Percentiles rank a stretch among this genome's conserved stretches.
Evolutionary conservation across 2,888 invertebrate genomes (phyloP).

Genomic region (Zeuzera pyrina): DNA sequence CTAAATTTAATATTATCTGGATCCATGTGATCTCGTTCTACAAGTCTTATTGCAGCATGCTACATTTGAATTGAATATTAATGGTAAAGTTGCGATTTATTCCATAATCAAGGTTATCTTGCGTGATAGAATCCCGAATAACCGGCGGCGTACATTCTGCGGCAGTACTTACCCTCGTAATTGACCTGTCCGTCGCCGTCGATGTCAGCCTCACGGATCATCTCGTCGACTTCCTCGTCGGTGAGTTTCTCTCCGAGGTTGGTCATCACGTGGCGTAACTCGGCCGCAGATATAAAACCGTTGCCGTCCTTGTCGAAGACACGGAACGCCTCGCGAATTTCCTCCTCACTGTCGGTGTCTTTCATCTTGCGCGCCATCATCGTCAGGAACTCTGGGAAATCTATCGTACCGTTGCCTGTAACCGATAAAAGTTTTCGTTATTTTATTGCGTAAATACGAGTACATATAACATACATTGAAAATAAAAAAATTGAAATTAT

Average conservation of each 20-base stretch:
- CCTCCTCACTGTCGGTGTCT: slow-evolving; percentile 99
- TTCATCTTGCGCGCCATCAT: slow-evolving; percentile 99
- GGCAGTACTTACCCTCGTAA: slow-evolving; percentile 85
- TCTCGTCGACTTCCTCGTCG: slow-evolving; percentile 99
- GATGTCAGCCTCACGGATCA: slow-evolving; percentile 99
- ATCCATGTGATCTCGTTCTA: slow-evolving; percentile 27
- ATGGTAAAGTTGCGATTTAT: too few relatives aligned
- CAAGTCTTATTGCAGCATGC: slow-evolving; percentile 23
- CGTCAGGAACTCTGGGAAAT: slow-evolving; percentile 99
- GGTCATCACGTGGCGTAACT: slow-evolving; percentile 99
- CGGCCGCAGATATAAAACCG: slow-evolving; percentile 98
- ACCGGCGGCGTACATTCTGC: too few relatives aligned
- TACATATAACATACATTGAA: too few relatives aligned
- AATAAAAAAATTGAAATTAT: too few relatives aligned
- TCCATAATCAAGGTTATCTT: too few relatives aligned
- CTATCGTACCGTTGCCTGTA: slow-evolving; percentile 98
- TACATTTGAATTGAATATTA: too few relatives aligned
- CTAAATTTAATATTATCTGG: too few relatives aligned
- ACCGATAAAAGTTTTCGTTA: too few relatives aligned
- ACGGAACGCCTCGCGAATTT: slow-evolving; percentile 98
- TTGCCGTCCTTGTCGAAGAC: slow-evolving; percentile 99
- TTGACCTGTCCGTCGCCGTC: slow-evolving; percentile 99
- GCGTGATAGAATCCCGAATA: too few relatives aligned
- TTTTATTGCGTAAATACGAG: too few relatives aligned
- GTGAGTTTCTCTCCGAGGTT: slow-evolving; percentile 99